Base-by-base conservation (phyloP, 2,888 invertebrate species). In the Caenorhabditis doughertyi region DNA sequence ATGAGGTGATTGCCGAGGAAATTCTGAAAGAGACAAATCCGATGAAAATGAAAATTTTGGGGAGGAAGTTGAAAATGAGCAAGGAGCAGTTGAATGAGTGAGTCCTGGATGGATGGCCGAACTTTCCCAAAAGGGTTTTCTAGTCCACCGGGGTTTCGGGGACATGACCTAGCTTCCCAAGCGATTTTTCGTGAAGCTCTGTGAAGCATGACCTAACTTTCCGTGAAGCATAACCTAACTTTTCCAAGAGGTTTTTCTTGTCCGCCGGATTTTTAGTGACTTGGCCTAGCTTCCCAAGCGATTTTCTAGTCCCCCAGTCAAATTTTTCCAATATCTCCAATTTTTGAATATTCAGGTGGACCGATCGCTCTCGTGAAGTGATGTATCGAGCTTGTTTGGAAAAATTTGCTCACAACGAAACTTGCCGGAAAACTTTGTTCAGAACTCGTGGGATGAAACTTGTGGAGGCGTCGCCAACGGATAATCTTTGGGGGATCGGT, bases 401-500 rank as follows among this genome's bases (percentile, higher is more conserved):
- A 13, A 79, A 79, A 58, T 71, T 79, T 39, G 7, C 62, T 8
- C 55, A 79, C 16, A 47, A 71, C 21, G 64, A 47, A 5, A 9
- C n/a, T 3, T 44, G 23, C 8, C 64, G 64, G 0, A 47, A 49
- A 7, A 49, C 39, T 2, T 27, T 79, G 49, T 71, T 79, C 51
- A n/a, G 70, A 47, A 71, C 79, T n/a, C 79, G 65, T 39, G 71
- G 70, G 39, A 71, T 65, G 79, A 55, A 25, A 21, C 39, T 71
- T 21, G 71, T 79, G 27, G 79, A 79, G 27, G 79, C 79, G 8
- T 79, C 79, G 3, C 64, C 79, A 9, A 71, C 44, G 2, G 79
- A 79, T 42, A 21, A 35, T 5, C 56, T 79, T 56, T 79, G 70
- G 79, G 79, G 79, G 39, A 65, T 79, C 25, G 71, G 79, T 79